Evolutionary conservation across 2,888 invertebrate genomes (phyloP), one percentile per base, ranked within the genome.

Genomic region (Calliphora vomitoria): DNA sequence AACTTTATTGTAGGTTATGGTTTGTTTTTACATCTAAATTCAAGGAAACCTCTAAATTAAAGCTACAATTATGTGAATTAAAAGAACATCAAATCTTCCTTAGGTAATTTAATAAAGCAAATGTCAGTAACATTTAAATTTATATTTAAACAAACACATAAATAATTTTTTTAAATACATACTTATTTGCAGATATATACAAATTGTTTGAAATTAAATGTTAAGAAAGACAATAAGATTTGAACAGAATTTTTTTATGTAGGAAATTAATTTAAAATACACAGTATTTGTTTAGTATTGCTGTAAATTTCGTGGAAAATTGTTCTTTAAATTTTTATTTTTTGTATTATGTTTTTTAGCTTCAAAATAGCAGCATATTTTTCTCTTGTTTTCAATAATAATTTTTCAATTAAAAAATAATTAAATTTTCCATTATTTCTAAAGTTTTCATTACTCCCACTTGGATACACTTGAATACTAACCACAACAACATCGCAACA

Each of bases 391-490:
- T 66, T 35, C 31, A n/a, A 55, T 55, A 35, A 35, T 64, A 72
- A 53, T 50, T 74, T 47, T 53, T 38, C 50, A 53, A 62, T 79
- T 71, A 50, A 64, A 55, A 5, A 55, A 25, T n/a, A n/a, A 79
- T 62, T 62, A 35, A 41, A 66, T 58, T 68, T 79, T 47, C 60
- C 18, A 13, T 15, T 79, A 15, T 25, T 68, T 74, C 35, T 3
- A 35, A 11, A 18, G 15, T 20, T 62, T 20, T 41, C 20, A 50
- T 18, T 66, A 38, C 47, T 35, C 55, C 25, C 53, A 68, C 68
- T 62, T 72, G 38, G 53, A 72, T 55, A 35, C 15, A 64, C 20
- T 66, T 72, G 10, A 55, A 50, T 71, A 72, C 75, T 41, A n/a
- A 25, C 4, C 11, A 44, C 10, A 44, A 44, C 11, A 44, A 44